Percentiles rank a stretch among this genome's conserved stretches.
Conservation (phyloP, 1,140 invertebrate genomes). For the Camponotus pennsylvanicus region DNA sequence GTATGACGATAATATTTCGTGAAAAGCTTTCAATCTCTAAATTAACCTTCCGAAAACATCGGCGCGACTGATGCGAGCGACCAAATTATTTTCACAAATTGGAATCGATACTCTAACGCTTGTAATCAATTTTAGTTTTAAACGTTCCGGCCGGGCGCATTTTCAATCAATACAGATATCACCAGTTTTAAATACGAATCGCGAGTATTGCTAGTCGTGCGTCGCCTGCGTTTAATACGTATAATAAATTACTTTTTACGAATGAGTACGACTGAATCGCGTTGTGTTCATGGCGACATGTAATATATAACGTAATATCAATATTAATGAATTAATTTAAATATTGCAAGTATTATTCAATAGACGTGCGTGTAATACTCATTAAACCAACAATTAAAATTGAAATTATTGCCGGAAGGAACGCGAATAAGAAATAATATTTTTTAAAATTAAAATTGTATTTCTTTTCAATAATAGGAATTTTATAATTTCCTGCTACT, state of each 20-base stretch:
- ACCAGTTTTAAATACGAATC: constrained; percentile 50
- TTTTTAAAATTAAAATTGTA: not conserved
- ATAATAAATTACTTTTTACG: constrained; percentile 53
- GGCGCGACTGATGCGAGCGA: not conserved
- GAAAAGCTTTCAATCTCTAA: constrained; percentile 12
- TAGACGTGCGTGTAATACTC: not conserved
- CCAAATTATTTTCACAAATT: constrained; percentile 57
- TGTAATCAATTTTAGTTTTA: constrained; percentile 49
- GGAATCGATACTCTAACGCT: constrained; percentile 22
- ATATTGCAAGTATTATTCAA: constrained; percentile 20
- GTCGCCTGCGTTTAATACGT: constrained; percentile 38
- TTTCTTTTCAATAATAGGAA: too few species aligned
- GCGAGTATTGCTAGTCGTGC: constrained; percentile 18
- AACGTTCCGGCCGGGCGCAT: constrained; percentile 10
- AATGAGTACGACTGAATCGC: not conserved
- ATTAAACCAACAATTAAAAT: constrained; percentile 18
- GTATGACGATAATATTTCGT: not conserved
- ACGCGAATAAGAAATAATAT: not conserved
- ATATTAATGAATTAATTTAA: constrained; percentile 52
- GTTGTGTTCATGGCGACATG: not conserved
- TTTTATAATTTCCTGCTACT: too few species aligned
- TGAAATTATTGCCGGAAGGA: constrained; percentile 17
- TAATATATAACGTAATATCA: constrained; percentile 48
- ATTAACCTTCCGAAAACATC: constrained; percentile 32
- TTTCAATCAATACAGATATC: constrained; percentile 57